phyloP scores from a whole-genome alignment of 2,113 vertebrate species.

The Syrmaticus mikado region DNA sequence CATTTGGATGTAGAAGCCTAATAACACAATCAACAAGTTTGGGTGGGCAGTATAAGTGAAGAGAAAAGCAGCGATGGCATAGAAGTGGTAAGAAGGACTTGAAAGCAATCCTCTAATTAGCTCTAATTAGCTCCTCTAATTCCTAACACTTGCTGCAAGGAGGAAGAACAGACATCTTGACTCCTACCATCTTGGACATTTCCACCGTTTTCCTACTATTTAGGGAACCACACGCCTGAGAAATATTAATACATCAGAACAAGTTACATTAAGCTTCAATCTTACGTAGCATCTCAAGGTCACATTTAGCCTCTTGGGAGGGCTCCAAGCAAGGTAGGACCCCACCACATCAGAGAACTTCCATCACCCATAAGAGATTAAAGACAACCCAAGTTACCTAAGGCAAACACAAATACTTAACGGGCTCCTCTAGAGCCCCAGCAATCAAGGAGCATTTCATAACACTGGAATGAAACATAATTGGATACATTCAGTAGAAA shows the following conservation, averaged over 20 bases:
- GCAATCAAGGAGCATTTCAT: background rate
- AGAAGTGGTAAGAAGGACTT: background rate
- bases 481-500: background rate
- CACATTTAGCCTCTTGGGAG: conserved; percentile 19
- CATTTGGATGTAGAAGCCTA: accelerated
- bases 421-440: background rate
- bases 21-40: background rate
- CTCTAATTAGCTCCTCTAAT: background rate
- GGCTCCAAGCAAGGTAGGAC: background rate
- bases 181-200: background rate
- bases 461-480: background rate
- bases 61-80: background rate
- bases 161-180: background rate
- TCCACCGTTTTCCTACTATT: background rate
- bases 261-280: conserved; percentile 54
- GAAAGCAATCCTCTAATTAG: background rate
- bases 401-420: background rate
- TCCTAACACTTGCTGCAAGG: background rate
- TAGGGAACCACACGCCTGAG: background rate
- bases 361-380: background rate
- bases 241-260: background rate
- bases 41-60: background rate
- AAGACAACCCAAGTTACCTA: background rate
- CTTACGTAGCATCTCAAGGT: conserved; percentile 18
- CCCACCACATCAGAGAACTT: accelerated